phyloP scores from a whole-genome alignment of 2,113 vertebrate genomes.

The Zosterops pallidus region DNA sequence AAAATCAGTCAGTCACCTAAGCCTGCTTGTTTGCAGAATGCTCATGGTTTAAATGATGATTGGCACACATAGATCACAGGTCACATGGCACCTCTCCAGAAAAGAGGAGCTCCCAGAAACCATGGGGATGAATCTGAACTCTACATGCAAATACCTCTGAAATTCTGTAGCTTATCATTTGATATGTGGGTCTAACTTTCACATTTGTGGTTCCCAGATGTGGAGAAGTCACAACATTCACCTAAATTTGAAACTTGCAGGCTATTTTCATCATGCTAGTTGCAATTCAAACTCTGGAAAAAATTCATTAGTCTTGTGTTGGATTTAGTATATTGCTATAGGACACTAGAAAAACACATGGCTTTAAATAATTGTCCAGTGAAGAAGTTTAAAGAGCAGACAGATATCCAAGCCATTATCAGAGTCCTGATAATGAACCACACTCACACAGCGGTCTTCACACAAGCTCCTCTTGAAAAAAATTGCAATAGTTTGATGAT shows the following conservation, averaged over 20 bases:
- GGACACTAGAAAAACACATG: background rate
- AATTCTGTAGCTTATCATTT: fast-evolving
- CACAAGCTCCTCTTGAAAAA: background rate
- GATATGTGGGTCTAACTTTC: background rate
- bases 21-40: background rate
- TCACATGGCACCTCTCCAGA: background rate
- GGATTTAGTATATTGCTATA: background rate
- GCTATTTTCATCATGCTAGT: background rate
- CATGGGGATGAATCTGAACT: background rate
- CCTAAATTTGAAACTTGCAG: background rate
- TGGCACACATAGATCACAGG: background rate
- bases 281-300: background rate
- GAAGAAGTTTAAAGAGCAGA: background rate
- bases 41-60: background rate
- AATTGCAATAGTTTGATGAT: background rate
- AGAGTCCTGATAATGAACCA: background rate
- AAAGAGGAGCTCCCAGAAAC: background rate
- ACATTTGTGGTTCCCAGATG: background rate
- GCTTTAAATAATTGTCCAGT: background rate
- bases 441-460: background rate
- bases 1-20: background rate
- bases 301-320: background rate
- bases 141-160: background rate
- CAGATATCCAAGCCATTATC: background rate
- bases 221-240: background rate